These are phyloP conservation scores for Molossus alvarezi DNA, from an alignment of 2,797 vertebrate genomes.

Conservation along the genomic window DNA sequence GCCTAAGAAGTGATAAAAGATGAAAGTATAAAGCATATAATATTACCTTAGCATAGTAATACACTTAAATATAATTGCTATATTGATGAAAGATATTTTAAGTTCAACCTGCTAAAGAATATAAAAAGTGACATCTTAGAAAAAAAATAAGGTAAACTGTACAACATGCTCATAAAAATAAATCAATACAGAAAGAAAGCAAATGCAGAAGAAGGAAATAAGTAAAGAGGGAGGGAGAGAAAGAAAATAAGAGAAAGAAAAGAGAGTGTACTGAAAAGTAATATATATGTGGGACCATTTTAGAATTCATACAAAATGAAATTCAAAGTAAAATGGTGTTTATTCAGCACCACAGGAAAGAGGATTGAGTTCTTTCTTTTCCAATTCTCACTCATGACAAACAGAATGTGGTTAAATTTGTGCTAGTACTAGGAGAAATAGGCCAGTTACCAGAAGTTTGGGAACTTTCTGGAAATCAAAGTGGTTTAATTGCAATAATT, in stretches of 20 bases:
- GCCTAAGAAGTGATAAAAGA: neutral
- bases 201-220: neutral
- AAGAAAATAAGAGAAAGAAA: too few relatives aligned
- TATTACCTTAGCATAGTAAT: neutral
- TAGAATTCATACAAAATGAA: neutral
- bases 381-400: neutral
- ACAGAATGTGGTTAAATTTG: slow-evolving; percentile 56
- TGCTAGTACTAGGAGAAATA: slow-evolving; percentile 45
- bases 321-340: slow-evolving; percentile 11
- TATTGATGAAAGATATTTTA: neutral
- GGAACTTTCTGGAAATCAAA: slow-evolving; percentile 76
- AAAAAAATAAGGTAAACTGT: neutral
- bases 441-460: slow-evolving; percentile 69
- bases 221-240: neutral
- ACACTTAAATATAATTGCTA: neutral
- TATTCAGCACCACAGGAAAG: neutral
- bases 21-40: neutral
- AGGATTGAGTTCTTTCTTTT: neutral
- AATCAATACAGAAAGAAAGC: neutral
- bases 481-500: slow-evolving; percentile 69
- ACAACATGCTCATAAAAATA: neutral
- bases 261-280: neutral
- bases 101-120: neutral
- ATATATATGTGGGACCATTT: neutral
- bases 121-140: neutral